Base-by-base conservation (phyloP, 2,113 vertebrate genomes). In the Hippopotamus amphibius region DNA sequence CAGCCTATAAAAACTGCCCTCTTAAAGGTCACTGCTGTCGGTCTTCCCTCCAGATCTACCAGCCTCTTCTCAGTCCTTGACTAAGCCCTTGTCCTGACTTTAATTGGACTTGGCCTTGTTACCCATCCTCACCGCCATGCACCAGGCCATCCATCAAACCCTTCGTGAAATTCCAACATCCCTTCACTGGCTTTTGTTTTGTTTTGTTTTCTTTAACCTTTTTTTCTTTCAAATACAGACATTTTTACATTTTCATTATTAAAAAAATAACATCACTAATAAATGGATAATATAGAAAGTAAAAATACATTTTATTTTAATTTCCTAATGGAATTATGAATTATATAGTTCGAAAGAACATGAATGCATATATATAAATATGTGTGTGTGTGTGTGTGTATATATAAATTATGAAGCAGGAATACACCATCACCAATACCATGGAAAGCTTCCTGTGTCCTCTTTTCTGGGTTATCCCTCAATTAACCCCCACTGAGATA, bases 1-100 rank as follows among this genome's bases (percentile, higher is more conserved):
- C 69, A 28, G 74, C 61, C 84, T 93, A 43, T 97, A 90, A 97
- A 95, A 95, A 77, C 89, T 92, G 86, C 95, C 89, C 79, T 72
- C 91, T 87, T 82, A 86, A 97, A 97, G 95, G 97, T 97, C 96
- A 91, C 12, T 22, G 87, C 53, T 57, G 17, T 86, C 5, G 5
- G 46, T 81, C 65, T 90, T 88, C 53, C 63, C 53, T 80, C 55
- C 37, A 30, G 3, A 68, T 46, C 65, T 41, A 21, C 48, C 33
- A 71, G 86, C 59, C n/a, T 81, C 65, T 89, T 55, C 89, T 61
- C 7, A 5, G 74, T 77, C 72, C 80, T 96, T 92, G 63, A 53
- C 63, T 37, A 22, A 92, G 69, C 43, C 59, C 90, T 88, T 41
- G 92, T 88, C 61, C 76, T 81, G 57, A 69, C 76, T 48, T 92